phyloP scores from a whole-genome alignment of 2,113 vertebrate genomes.

The Sinocyclocheilus maitianheensis region DNA sequence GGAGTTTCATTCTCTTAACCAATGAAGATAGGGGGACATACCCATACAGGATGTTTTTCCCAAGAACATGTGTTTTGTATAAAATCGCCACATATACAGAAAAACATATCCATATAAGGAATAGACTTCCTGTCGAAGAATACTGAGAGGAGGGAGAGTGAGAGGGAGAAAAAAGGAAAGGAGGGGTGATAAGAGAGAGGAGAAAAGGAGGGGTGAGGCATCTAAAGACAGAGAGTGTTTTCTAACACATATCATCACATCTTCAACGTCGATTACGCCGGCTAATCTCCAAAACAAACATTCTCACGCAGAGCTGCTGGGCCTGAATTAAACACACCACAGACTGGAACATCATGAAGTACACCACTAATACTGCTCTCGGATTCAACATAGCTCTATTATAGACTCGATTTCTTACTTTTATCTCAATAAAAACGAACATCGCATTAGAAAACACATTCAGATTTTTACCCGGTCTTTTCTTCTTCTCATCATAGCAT shows the following conservation, averaged over 20 bases:
- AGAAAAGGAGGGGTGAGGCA: too few relatives aligned
- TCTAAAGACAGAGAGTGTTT: too few relatives aligned
- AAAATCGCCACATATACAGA: too few relatives aligned
- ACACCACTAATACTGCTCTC: not conserved
- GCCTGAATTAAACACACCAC: not conserved
- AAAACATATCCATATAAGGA: too few relatives aligned
- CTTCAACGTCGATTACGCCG: not conserved
- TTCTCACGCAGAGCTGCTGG: not conserved
- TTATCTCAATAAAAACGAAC: not conserved
- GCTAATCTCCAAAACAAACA: constrained; percentile 15
- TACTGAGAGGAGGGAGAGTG: too few relatives aligned
- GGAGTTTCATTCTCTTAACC: too few relatives aligned
- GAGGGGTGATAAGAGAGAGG: too few relatives aligned
- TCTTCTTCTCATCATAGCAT: not conserved
- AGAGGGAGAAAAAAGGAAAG: too few relatives aligned
- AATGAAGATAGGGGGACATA: too few relatives aligned
- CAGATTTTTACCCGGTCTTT: not conserved
- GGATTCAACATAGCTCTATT: not conserved
- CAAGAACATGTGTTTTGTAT: too few relatives aligned
- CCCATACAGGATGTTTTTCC: too few relatives aligned
- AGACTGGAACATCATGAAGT: not conserved
- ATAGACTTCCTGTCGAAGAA: too few relatives aligned
- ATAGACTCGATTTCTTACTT: not conserved
- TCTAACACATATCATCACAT: not conserved
- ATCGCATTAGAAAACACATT: not conserved